Evolutionary conservation across 1,140 invertebrate species (phyloP), one percentile per base, ranked within the genome.

Genomic region (Pollicipes pollicipes): DNA sequence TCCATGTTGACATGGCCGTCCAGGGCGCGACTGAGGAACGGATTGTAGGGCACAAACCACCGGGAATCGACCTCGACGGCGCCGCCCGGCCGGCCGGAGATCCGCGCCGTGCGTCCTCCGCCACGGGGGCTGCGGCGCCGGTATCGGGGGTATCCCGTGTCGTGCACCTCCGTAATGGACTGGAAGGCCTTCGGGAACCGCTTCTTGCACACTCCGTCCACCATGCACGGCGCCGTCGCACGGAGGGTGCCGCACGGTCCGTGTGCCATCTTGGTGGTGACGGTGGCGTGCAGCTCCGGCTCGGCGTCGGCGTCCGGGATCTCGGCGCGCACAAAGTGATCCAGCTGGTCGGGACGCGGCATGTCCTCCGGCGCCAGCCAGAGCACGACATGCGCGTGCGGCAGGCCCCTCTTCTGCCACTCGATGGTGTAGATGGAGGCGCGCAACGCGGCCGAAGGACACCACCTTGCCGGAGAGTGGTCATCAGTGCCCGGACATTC

Each of bases 391-490:
- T 82, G 81, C 16, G 66, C 69, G 76, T 82, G 81, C 8, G 79
- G 78, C n/a, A 82, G 71, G 2, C 80, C 81, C 72, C 79, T 70
- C 72, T 83, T 82, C 72, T 83, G 81, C 68, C 75, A 83, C 74
- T 82, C 78, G 63, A 79, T 67, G 10, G 72, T 70, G 72, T 76
- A 76, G 64, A 81, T 68, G 71, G 72, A 72, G n/a, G 71, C 32
- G 26, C 70, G 30, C 29, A n/a, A 72, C 66, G 10, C 31, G 13
- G 8, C 76, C 76, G 63, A 76, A 72, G n/a, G 27, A 77, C 68
- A 30, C 73, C 68, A 66, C 68, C 73, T 73, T 6, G 67, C 30
- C 4, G 75, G 69, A 74, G 63, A n/a, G n/a, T n/a, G 16, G 73
- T 28, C 66, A 77, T 67, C 29, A 74, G 30, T 2, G 4, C 30